Conservation (phyloP, 2,797 vertebrate species). For the Leptodactylus fallax region DNA sequence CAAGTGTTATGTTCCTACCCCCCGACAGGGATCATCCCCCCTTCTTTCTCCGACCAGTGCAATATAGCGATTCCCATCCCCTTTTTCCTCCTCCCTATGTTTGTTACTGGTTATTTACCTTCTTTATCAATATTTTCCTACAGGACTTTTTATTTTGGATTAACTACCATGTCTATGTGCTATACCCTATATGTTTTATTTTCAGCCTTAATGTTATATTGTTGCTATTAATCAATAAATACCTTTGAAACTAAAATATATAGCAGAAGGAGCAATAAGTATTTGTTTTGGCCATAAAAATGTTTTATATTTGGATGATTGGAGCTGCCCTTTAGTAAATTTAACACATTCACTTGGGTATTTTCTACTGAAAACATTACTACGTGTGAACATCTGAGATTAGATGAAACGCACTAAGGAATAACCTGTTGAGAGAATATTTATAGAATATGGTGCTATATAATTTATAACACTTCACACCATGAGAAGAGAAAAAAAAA, state of each 20-base stretch:
- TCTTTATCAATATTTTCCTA: too few relatives aligned
- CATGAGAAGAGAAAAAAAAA: neutral
- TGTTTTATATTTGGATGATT: neutral
- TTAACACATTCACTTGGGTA: neutral
- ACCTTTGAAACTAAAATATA: neutral
- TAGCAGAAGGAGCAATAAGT: neutral
- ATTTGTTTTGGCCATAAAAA: neutral
- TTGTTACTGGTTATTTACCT: too few relatives aligned
- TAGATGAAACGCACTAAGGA: neutral
- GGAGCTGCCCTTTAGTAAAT: neutral
- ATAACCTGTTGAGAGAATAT: constrained; percentile 15
- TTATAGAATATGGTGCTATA: neutral
- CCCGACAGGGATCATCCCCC: too few relatives aligned
- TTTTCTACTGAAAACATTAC: neutral
- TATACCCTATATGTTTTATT: too few relatives aligned
- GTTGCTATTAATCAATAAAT: too few relatives aligned
- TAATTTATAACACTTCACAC: constrained; percentile 13
- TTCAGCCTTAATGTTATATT: too few relatives aligned
- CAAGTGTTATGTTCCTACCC: too few relatives aligned
- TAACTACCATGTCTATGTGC: too few relatives aligned
- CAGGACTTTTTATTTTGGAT: too few relatives aligned
- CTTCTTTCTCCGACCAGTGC: too few relatives aligned
- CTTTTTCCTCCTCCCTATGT: too few relatives aligned
- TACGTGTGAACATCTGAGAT: neutral
- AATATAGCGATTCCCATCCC: too few relatives aligned